Conservation (phyloP, 1,140 invertebrate species). For the Listronotus bonariensis region DNA sequence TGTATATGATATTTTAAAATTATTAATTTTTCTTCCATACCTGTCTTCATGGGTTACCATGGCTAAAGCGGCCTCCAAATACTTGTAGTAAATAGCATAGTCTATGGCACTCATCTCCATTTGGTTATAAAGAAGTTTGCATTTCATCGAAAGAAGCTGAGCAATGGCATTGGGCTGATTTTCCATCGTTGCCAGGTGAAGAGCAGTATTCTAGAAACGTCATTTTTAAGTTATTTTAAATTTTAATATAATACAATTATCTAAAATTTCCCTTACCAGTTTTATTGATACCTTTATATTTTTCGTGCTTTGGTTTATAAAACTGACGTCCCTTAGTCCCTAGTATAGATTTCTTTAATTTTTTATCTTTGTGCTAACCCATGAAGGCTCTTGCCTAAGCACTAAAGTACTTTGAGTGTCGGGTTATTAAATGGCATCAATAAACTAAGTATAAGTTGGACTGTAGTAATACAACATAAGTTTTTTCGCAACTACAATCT, state of each 20-base stretch:
- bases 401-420: too few relatives aligned
- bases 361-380: too few relatives aligned
- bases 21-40: too few relatives aligned
- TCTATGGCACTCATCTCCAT: slow-evolving; percentile 82
- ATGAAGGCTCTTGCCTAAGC: too few relatives aligned
- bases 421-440: too few relatives aligned
- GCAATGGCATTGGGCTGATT: slow-evolving; percentile 78
- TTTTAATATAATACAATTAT: slow-evolving; percentile 32
- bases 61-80: slow-evolving; percentile 77
- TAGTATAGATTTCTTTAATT: too few relatives aligned
- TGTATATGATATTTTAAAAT: too few relatives aligned
- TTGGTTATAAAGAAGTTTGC: slow-evolving; percentile 73
- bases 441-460: too few relatives aligned
- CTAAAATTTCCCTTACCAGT: not conserved
- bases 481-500: too few relatives aligned
- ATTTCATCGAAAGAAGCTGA: slow-evolving; percentile 75
- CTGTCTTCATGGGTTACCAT: slow-evolving; percentile 81
- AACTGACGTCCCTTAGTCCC: too few relatives aligned
- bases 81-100: slow-evolving; percentile 83
- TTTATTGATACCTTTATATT: not conserved
- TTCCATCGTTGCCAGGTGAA: slow-evolving; percentile 83
- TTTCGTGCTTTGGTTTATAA: too few relatives aligned
- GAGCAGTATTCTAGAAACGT: slow-evolving; percentile 73
- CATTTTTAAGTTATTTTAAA: slow-evolving; percentile 3
- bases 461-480: too few relatives aligned